Evolutionary conservation across 2,888 invertebrate species (phyloP).

Genomic region (Tromatobia lineatoria): DNA sequence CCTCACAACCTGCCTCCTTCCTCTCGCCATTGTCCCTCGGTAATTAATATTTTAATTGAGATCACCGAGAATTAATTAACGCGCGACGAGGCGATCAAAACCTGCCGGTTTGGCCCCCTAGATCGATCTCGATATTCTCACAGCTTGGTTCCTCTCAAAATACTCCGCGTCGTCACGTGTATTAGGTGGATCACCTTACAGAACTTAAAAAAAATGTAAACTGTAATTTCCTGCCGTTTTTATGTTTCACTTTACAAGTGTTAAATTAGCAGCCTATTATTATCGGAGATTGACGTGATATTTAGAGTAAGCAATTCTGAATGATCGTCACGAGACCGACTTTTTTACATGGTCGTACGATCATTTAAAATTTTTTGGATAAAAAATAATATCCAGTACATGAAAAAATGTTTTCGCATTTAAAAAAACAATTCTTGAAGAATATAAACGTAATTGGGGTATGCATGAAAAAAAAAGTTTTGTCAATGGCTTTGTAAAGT

Average conservation of each 20-base stretch:
- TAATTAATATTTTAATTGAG: constrained; percentile 85
- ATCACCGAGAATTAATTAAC: constrained; percentile 84
- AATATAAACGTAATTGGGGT: no score
- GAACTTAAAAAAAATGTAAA: not conserved
- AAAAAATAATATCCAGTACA: no score
- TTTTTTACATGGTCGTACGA: no score
- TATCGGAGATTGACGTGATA: no score
- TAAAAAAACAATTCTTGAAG: no score
- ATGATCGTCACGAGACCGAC: no score
- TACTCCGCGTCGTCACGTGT: constrained; percentile 4
- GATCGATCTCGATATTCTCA: constrained; percentile 76
- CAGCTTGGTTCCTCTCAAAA: constrained; percentile 41
- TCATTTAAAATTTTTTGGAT: no score
- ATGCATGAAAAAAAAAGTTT: no score
- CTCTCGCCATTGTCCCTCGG: constrained; percentile 78
- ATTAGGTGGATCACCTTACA: not conserved
- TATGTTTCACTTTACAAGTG: not conserved
- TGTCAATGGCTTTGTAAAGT: no score
- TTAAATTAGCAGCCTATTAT: not conserved
- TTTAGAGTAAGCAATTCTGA: no score
- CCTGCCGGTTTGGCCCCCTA: constrained; percentile 57
- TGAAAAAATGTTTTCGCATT: no score
- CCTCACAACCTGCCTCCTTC: constrained; percentile 47
- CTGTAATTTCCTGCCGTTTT: not conserved
- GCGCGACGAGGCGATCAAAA: constrained; percentile 77